phyloP scores from a whole-genome alignment of 2,888 invertebrate genomes.

The Trileptium ribeirensis region DNA sequence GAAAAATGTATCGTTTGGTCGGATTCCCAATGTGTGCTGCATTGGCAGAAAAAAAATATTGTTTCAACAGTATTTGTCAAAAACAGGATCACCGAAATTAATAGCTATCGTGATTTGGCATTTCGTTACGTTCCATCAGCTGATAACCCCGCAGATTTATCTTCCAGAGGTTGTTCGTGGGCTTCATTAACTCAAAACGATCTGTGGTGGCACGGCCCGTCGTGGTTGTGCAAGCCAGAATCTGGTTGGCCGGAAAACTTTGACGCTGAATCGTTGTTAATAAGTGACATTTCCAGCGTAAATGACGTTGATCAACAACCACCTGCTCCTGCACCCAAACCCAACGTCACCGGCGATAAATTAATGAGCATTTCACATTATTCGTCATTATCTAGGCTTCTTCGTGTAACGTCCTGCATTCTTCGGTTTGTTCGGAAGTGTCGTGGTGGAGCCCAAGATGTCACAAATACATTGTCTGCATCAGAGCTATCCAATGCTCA shows the following conservation, averaged over 20 bases:
- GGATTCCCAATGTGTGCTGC: slow-evolving; percentile 34
- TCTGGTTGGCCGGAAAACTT: no score
- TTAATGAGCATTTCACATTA: no score
- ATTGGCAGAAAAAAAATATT: slow-evolving; percentile 33
- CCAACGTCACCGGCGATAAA: no score
- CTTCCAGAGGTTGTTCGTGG: slow-evolving; percentile 35
- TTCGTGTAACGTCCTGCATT: no score
- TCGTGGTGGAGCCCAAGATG: no score
- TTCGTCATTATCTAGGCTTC: no score
- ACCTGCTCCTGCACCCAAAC: no score
- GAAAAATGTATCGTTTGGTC: slow-evolving; percentile 28
- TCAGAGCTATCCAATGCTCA: no score
- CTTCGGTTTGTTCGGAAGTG: no score
- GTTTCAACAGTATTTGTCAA: slow-evolving; percentile 31
- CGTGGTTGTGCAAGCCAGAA: slow-evolving; percentile 35
- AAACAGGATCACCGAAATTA: slow-evolving; percentile 40
- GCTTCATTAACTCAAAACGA: slow-evolving; percentile 18
- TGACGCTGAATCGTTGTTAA: no score
- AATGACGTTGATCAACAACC: no score
- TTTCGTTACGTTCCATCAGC: slow-evolving; percentile 39
- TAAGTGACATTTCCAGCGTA: no score
- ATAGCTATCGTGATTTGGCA: slow-evolving; percentile 19
- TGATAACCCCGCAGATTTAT: slow-evolving; percentile 44
- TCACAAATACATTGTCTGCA: not conserved
- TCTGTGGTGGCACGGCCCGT: slow-evolving; percentile 41